Evolutionary conservation across 2,113 vertebrate genomes (phyloP), one percentile per base, ranked within the genome.

Genomic region (Entomyzon cyanotis): DNA sequence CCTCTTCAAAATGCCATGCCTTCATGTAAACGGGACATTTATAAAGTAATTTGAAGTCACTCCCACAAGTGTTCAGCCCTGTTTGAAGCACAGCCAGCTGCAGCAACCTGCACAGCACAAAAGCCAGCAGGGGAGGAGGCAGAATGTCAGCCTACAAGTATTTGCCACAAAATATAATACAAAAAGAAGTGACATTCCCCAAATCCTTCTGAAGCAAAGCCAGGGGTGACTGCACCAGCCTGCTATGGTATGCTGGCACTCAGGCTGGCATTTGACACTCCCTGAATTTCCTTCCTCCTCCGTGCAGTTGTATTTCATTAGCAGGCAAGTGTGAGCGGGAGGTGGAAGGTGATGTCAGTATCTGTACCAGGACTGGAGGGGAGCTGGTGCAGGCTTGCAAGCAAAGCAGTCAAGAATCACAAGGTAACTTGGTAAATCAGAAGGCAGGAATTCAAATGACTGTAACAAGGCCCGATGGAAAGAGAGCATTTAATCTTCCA

Each of bases 161-260:
- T 74, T 64, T 73, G 39, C 73, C 84, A 41, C 46, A 78, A 86
- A 78, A 91, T 35, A 15, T 2, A 58, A 50, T 17, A 53, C 6
- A 31, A 76, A 85, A 69, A 91, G 42, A 86, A 83, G 8, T 30
- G 15, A n/a, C 42, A 17, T 90, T 90, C 44, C 22, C 79, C 33
- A 84, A 80, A 80, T 7, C 42, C 25, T 91, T 70, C 85, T 88
- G 85, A 95, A 93, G n/a, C 20, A 83, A 84, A 88, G 87, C 68
- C 94, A 94, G 55, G 28, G 27, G 47, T 96, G 82, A 88, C 91
- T 90, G 82, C 87, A 96, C 50, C 53, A 88, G 59, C 71, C 79
- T 90, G 87, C 87, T 95, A 58, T 82, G 76, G n/a, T 56, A 50
- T 63, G 58, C 71, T 96, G 84, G 79, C 84, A 81, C 63, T 87